A percentile compares a stretch with the other conserved stretches of the same genome.
Conservation (phyloP, 2,113 vertebrate genomes). For the Rhagologus leucostigma region DNA sequence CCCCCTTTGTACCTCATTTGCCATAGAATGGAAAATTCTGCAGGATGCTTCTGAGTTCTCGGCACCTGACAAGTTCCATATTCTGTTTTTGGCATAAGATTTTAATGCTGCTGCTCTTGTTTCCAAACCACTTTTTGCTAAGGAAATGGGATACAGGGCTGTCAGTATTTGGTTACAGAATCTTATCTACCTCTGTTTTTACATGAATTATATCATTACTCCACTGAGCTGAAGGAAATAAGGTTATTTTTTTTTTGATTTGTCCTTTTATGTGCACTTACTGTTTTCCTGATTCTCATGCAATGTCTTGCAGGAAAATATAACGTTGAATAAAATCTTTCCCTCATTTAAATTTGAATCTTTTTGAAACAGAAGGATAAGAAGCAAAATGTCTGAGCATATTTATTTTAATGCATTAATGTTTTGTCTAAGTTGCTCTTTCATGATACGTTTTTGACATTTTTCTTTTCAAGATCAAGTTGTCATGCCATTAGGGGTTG, state of each 20-base stretch:
- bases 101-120: neutral
- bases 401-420: neutral
- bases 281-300: neutral
- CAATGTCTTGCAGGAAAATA: neutral
- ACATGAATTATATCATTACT: neutral
- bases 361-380: neutral
- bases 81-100: neutral
- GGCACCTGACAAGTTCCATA: neutral
- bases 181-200: neutral
- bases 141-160: neutral
- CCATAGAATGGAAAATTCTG: neutral
- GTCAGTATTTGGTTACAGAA: neutral
- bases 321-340: neutral
- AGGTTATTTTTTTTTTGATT: neutral
- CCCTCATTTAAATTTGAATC: neutral
- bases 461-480: neutral
- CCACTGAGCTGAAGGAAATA: neutral
- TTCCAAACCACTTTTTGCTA: neutral
- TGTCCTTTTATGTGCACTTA: neutral
- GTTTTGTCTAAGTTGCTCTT: neutral
- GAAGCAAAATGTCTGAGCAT: neutral
- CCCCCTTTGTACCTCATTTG: neutral
- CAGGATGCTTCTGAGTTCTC: neutral
- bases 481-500: neutral
- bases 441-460: neutral